These are phyloP conservation scores for Archips xylosteana DNA, from an alignment of 2,888 invertebrate genomes.

Conservation along the genomic window DNA sequence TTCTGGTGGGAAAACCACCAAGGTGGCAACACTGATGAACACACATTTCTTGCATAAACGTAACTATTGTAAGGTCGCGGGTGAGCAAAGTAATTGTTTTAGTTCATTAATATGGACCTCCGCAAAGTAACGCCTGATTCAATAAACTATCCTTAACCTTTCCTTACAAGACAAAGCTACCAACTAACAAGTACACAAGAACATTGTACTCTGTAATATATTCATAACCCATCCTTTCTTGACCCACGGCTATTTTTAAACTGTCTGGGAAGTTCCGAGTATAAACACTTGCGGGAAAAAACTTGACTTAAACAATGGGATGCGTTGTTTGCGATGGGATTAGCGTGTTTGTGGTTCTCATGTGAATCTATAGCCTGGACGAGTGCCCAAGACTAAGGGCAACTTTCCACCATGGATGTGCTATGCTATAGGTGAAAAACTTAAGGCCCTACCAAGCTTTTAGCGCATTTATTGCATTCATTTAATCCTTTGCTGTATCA, in stretches of 20 bases:
- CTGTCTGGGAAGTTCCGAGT: constrained; percentile 31
- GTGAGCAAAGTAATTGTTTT: too few species aligned
- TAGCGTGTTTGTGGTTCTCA: constrained; percentile 78
- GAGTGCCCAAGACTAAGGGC: neutral
- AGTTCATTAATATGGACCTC: too few species aligned
- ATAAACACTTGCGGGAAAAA: constrained; percentile 26
- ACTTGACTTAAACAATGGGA: constrained; percentile 69
- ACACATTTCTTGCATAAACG: too few species aligned
- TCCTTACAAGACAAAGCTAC: neutral
- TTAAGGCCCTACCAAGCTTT: too few species aligned
- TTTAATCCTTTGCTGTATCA: too few species aligned
- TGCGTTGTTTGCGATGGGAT: constrained; percentile 70
- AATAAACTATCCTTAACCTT: too few species aligned
- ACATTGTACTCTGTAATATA: constrained; percentile 19
- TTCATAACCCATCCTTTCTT: constrained; percentile 29
- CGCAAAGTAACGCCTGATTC: too few species aligned
- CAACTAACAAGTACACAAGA: neutral
- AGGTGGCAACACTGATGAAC: neutral
- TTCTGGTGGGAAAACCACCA: too few species aligned
- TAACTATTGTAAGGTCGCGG: too few species aligned
- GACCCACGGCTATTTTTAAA: constrained; percentile 32
- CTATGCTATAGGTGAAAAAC: too few species aligned
- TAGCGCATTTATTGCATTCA: too few species aligned
- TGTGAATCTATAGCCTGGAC: constrained; percentile 47
- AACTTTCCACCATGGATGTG: too few species aligned